Conservation (phyloP, 1,140 invertebrate species). For the Lutraria rhynchaena region DNA sequence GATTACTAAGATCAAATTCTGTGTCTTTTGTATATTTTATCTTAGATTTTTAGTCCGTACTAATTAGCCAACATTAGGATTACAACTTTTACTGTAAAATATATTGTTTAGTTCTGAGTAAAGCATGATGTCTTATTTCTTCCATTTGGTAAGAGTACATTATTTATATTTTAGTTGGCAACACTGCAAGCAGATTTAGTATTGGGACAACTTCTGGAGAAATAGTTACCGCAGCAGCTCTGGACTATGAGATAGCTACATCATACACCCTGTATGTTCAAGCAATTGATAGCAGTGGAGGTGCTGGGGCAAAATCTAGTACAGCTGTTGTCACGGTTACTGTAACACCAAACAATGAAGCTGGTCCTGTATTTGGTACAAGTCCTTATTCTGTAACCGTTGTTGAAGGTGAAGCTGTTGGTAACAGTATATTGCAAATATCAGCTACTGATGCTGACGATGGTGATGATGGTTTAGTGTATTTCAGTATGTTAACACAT, state of each 20-base stretch:
- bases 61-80: no score
- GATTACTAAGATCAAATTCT: no score
- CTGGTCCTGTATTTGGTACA: slow-evolving; percentile 73
- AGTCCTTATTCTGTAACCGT: slow-evolving; percentile 55
- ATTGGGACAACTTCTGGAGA: slow-evolving; percentile 64
- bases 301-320: slow-evolving; percentile 45
- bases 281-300: slow-evolving; percentile 46
- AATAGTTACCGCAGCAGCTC: slow-evolving; percentile 60
- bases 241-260: slow-evolving; percentile 62
- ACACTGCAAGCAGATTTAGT: slow-evolving; percentile 61
- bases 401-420: slow-evolving; percentile 60
- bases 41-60: no score
- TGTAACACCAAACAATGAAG: slow-evolving; percentile 72
- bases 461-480: slow-evolving; percentile 54
- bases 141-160: no score
- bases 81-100: no score
- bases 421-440: slow-evolving; percentile 59
- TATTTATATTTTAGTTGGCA: slow-evolving; percentile 48
- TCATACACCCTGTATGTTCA: slow-evolving; percentile 60
- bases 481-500: slow-evolving; percentile 52
- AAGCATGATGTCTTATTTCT: no score
- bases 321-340: slow-evolving; percentile 61
- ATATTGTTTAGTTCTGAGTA: no score
- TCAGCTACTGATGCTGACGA: slow-evolving; percentile 64
- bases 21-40: no score